Conservation (phyloP, 2,113 vertebrate species). For the Acrocephalus arundinaceus region DNA sequence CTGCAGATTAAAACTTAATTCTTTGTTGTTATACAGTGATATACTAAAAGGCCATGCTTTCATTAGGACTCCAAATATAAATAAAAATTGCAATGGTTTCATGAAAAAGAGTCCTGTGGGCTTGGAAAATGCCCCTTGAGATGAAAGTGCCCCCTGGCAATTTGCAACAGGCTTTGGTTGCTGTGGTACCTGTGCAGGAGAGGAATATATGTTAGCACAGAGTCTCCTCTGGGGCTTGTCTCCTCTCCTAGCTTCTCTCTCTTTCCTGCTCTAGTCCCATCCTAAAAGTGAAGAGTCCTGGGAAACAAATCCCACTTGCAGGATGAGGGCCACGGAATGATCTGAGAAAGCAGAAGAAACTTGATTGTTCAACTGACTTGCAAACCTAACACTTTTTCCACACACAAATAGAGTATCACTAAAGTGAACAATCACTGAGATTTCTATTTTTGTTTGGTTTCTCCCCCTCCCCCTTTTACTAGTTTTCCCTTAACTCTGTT, state of each 20-base stretch:
- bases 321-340: background rate
- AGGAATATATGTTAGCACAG: background rate
- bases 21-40: background rate
- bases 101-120: background rate
- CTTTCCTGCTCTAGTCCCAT: background rate
- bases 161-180: background rate
- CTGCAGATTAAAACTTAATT: background rate
- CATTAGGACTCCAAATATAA: background rate
- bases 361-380: background rate
- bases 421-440: background rate
- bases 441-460: constrained; percentile 19
- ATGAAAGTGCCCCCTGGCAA: background rate
- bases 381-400: background rate
- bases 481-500: constrained; percentile 10
- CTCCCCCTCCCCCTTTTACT: background rate
- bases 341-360: background rate
- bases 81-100: background rate
- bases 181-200: background rate
- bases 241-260: background rate
- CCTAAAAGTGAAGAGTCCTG: background rate
- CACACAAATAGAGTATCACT: background rate
- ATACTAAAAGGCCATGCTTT: background rate
- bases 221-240: background rate
- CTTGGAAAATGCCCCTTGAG: background rate
- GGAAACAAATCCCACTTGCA: background rate